phyloP scores from a whole-genome alignment of 2,797 vertebrate genomes.

The Stomatorhinus walkeri region DNA sequence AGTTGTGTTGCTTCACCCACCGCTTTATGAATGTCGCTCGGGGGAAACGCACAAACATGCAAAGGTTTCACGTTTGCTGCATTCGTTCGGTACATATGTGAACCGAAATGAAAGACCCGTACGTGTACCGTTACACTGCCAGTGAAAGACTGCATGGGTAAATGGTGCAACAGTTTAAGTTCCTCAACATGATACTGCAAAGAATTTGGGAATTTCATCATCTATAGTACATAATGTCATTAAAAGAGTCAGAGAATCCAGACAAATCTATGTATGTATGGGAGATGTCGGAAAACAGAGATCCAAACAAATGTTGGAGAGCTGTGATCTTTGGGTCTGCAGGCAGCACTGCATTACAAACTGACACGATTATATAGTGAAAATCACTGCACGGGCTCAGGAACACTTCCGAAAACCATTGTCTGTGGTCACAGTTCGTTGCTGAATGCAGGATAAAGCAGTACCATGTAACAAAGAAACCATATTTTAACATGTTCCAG shows the following conservation, averaged over 20 bases:
- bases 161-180: background rate
- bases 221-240: background rate
- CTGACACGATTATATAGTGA: background rate
- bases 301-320: background rate
- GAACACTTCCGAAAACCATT: background rate
- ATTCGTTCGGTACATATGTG: background rate
- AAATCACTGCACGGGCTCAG: background rate
- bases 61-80: background rate
- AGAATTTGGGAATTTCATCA: background rate
- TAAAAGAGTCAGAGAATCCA: background rate
- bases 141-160: background rate
- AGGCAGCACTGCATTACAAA: background rate
- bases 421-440: background rate
- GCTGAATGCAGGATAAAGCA: background rate
- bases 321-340: background rate
- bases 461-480: background rate
- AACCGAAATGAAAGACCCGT: background rate
- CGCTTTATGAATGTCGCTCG: background rate
- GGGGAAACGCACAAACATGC: background rate
- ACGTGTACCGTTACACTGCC: background rate
- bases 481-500: background rate
- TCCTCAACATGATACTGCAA: background rate
- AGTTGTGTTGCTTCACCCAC: background rate
- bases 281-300: background rate
- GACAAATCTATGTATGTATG: background rate